Conservation (phyloP, 2,888 invertebrate species). For the Cheilosia urbana region DNA sequence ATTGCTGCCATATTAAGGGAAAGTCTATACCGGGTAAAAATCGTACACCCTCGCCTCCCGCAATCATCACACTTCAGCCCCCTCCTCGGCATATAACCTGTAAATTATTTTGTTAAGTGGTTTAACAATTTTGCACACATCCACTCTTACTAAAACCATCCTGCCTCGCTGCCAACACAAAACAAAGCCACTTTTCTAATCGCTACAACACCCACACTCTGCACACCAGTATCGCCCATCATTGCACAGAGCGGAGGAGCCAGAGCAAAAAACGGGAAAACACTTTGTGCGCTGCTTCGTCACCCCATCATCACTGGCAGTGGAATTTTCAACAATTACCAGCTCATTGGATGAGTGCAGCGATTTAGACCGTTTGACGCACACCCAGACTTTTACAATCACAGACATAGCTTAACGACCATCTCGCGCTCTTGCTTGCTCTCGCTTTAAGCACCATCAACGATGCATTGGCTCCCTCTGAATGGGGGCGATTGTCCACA, state of each 20-base stretch:
- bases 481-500: constrained; percentile 23
- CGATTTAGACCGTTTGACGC: constrained; percentile 72
- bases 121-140: constrained; percentile 60
- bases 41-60: not conserved
- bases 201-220: constrained; percentile 41
- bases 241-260: not conserved
- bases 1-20: no score
- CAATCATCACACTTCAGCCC: not conserved
- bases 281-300: constrained; percentile 38
- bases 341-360: constrained; percentile 74
- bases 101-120: constrained; percentile 69
- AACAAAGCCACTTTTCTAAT: constrained; percentile 67
- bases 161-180: constrained; percentile 14
- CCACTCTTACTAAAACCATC: constrained; percentile 14
- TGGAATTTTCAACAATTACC: constrained; percentile 68
- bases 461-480: constrained; percentile 28
- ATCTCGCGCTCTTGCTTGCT: constrained; percentile 11
- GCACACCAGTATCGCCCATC: not conserved
- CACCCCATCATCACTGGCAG: constrained; percentile 42
- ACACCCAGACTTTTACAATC: constrained; percentile 54
- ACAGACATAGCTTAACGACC: constrained; percentile 34
- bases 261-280: constrained; percentile 18
- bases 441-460: constrained; percentile 37
- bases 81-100: constrained; percentile 14
- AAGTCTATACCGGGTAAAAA: not conserved